phyloP scores from a whole-genome alignment of 2,888 invertebrate genomes.

The Apocheima hispidaria region DNA sequence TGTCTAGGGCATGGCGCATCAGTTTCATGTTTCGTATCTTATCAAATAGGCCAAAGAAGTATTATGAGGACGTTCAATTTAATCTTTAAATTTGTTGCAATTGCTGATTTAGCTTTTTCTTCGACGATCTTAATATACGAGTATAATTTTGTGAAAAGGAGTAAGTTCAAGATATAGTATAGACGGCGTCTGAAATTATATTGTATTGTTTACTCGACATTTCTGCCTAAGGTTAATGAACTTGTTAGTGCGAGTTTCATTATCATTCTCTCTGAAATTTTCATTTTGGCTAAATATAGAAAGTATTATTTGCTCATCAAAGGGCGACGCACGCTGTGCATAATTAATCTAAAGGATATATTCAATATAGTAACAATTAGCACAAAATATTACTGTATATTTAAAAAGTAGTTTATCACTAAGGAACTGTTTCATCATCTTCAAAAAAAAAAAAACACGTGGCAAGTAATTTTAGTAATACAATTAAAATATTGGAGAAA shows the following conservation, averaged over 20 bases:
- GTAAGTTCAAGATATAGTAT: background rate
- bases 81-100: background rate
- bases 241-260: slow-evolving; percentile 14
- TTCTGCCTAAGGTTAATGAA: slow-evolving; percentile 6
- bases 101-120: background rate
- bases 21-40: slow-evolving; percentile 31
- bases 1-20: slow-evolving; percentile 36
- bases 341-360: background rate
- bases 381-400: background rate
- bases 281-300: slow-evolving; percentile 12
- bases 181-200: slow-evolving; percentile 3
- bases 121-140: background rate
- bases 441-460: too few relatives aligned
- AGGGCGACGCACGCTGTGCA: background rate
- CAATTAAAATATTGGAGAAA: too few relatives aligned
- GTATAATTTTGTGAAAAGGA: background rate
- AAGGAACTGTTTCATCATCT: too few relatives aligned
- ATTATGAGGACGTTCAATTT: slow-evolving; percentile 4
- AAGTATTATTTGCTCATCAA: slow-evolving; percentile 3
- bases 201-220: slow-evolving; percentile 14
- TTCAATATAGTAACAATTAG: background rate
- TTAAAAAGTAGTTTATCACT: too few relatives aligned
- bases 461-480: too few relatives aligned
- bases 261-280: slow-evolving; percentile 24
- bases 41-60: slow-evolving; percentile 30